phyloP scores from a whole-genome alignment of 1,140 invertebrate genomes.

The Macrocentrus cingulum region DNA sequence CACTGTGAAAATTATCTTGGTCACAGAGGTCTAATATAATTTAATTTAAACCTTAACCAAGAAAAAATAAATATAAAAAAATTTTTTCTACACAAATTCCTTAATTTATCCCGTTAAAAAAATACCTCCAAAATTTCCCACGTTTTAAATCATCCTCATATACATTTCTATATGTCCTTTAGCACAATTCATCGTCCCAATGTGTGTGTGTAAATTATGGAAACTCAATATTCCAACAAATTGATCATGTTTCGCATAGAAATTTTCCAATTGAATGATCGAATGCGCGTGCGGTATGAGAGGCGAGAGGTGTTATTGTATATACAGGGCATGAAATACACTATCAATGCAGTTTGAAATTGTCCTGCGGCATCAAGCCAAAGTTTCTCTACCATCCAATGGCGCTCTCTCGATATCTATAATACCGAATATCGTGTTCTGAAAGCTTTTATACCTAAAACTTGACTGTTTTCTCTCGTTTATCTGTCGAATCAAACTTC shows the following conservation, averaged over 20 bases:
- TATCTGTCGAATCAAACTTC: conserved; percentile 14
- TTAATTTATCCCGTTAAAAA: no score
- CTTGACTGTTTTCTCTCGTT: conserved; percentile 13
- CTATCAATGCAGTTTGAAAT: conserved; percentile 7
- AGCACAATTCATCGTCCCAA: no score
- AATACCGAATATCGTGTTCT: not conserved
- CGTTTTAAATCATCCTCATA: no score
- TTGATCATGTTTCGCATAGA: not conserved
- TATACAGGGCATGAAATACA: conserved; percentile 1
- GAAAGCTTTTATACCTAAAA: conserved; percentile 17
- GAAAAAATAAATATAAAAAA: not conserved
- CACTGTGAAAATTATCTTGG: conserved; percentile 18
- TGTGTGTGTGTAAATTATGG: no score
- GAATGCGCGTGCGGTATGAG: no score
- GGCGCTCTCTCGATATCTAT: conserved; percentile 1
- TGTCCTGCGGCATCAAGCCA: conserved; percentile 11
- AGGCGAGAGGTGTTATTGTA: no score
- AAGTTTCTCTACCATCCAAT: conserved; percentile 8
- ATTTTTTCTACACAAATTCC: no score
- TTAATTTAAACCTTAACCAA: not conserved
- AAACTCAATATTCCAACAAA: conserved; percentile 15
- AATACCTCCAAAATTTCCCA: no score
- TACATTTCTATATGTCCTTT: no score
- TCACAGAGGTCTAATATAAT: conserved; percentile 16
- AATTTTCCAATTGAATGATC: no score